Conservation (phyloP, 2,113 vertebrate species). For the Chiloscyllium plagiosum region DNA sequence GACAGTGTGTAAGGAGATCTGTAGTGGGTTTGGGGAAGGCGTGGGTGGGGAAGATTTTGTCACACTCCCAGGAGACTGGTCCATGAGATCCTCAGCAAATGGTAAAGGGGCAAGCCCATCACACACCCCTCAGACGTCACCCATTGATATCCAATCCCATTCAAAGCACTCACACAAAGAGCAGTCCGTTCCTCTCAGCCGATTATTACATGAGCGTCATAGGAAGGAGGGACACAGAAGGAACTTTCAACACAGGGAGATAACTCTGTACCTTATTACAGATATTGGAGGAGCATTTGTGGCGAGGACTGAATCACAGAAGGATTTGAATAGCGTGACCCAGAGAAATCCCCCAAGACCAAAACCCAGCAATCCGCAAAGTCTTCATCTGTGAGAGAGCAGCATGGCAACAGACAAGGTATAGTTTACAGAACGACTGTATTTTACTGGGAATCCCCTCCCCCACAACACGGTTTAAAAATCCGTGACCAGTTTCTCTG, state of each 20-base stretch:
- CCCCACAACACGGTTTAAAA: too few relatives aligned
- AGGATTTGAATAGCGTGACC: neutral
- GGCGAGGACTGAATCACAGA: neutral
- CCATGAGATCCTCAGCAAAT: neutral
- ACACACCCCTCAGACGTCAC: constrained; percentile 5
- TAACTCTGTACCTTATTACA: neutral
- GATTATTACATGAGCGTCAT: neutral
- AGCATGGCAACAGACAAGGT: neutral
- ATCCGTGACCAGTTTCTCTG: too few relatives aligned
- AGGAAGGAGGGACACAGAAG: neutral
- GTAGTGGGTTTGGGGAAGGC: rapidly evolving
- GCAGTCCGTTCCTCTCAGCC: neutral
- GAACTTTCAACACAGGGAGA: neutral
- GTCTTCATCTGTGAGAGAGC: neutral
- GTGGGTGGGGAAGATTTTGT: neutral
- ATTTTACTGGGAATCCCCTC: neutral
- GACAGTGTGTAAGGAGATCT: neutral
- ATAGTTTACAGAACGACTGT: neutral
- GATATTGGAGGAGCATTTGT: too few relatives aligned
- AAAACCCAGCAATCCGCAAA: neutral
- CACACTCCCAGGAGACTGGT: neutral
- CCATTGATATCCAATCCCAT: neutral
- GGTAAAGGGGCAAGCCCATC: neutral
- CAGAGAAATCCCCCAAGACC: neutral
- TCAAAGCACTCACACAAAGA: neutral